Evolutionary conservation across 2,797 vertebrate species (phyloP), one percentile per base, ranked within the genome.

Genomic region (Alca torda): DNA sequence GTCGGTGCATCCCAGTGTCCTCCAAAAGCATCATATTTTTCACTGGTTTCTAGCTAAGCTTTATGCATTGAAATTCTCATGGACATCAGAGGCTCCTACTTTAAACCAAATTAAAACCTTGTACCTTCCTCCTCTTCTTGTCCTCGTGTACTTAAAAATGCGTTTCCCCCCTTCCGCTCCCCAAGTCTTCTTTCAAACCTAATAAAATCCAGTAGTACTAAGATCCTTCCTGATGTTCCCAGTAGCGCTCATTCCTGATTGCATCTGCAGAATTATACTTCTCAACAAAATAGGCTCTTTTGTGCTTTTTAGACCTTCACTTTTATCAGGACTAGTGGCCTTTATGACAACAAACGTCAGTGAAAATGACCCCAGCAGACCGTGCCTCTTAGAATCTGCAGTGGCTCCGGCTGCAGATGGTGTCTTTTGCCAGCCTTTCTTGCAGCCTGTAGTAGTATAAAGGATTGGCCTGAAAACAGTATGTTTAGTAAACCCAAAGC

Each of bases 1-100:
- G 39, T 46, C 73, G 54, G 30, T 0, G 0, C 6, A 4, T 63
- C 39, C 61, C 5, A 3, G 14, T 45, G 16, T 79, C 39, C 37
- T 87, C 30, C 54, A 79, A 65, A 93, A 83, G 17, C 33, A n/a
- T 54, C 4, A 1, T 46, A 12, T 35, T 69, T 87, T 69, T 79
- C 37, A 53, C 12, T 59, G 54, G 13, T 33, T 46, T 85, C n/a
- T 89, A 84, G 41, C 37, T 73, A 45, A 61, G 25, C 48, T 39
- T 80, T 45, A n/a, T 33, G 16, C 31, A 31, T 72, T 37, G 61
- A 33, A 83, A 80, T 81, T 81, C 33, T 68, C 28, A 21, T 18
- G 33, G 25, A 24, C 17, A 7, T 70, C 33, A 65, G 21, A 82
- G 48, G 30, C 24, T 91, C 6, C 43, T 87, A 31, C 6, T 13